Evolutionary conservation across 2,797 vertebrate genomes (phyloP), one percentile per base, ranked within the genome.

Genomic region (Valencia hispanica): DNA sequence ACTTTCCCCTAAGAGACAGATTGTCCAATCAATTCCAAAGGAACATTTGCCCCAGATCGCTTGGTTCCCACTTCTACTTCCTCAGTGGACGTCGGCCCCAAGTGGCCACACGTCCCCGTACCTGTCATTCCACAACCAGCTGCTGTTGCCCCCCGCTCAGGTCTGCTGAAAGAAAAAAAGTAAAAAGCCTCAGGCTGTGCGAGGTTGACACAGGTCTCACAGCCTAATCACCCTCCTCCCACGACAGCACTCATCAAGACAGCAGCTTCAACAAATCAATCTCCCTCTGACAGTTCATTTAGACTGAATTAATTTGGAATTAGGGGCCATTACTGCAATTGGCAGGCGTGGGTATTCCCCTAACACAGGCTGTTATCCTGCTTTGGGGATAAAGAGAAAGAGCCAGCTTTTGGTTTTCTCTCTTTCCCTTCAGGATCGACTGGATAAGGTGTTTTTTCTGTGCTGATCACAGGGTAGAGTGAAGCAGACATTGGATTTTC

Each of bases 261-360:
- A 95, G 95, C 94, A 92, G 95, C 94, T 95, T 95, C 94, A 96
- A 96, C 96, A 95, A 96, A 97, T 97, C 96, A 97, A 97, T 97
- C 96, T 96, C 96, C 94, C 93, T 94, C 94, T 97, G 96, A 97
- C 96, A 97, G 94, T 96, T 97, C 96, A 97, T 97, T 97, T 97
- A 96, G 96, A 96, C 96, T 96, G 96, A 97, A 97, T 97, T 97
- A 96, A 97, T 97, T 97, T 97, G 96, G 96, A 96, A 97, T 97
- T 97, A 97, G 95, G 94, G 95, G 93, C 94, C 94, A 94, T 97
- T 96, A 97, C 94, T 93, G 96, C 95, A 96, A 97, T 96, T 96
- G 96, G 96, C 96, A 97, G 96, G 93, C 95, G 83, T 93, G 93
- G 94, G 96, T 96, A 96, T 96, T 96, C 96, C 96, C 95, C 90